These are phyloP conservation scores for Arion vulgaris DNA, from an alignment of 1,140 invertebrate species.

Conservation along the genomic window DNA sequence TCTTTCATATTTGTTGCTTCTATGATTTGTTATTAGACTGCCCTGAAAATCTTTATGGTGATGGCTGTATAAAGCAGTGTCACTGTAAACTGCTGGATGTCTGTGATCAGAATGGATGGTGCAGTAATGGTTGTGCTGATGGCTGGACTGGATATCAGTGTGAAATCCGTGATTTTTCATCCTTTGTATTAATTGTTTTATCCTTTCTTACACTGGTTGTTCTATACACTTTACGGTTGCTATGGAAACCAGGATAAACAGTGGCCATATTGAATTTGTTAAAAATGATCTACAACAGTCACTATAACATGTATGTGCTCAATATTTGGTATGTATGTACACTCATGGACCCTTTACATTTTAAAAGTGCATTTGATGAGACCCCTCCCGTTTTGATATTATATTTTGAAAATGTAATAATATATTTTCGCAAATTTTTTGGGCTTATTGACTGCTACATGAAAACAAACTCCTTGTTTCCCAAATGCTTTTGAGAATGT, in stretches of 20 bases:
- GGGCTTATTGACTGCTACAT: no score
- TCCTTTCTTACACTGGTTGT: not conserved
- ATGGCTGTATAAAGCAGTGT: conserved; percentile 51
- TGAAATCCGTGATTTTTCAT: conserved; percentile 49
- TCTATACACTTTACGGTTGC: not conserved
- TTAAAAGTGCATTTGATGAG: not conserved
- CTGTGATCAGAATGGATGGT: conserved; percentile 46
- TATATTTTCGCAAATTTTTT: no score
- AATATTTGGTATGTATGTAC: no score
- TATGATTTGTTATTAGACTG: conserved; percentile 46
- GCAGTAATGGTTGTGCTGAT: conserved; percentile 49
- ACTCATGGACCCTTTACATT: not conserved
- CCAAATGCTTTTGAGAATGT: no score
- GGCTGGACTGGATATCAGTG: conserved; percentile 55
- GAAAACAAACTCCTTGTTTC: no score
- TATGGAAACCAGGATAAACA: no score
- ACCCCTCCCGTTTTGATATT: not conserved
- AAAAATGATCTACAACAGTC: no score
- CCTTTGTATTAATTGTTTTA: no score
- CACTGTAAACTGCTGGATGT: conserved; percentile 47
- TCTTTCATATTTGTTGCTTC: not conserved
- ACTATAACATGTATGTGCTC: no score
- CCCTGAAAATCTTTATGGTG: conserved; percentile 50
- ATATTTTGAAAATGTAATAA: no score
- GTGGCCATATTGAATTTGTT: no score